Conservation (phyloP, 2,888 invertebrate species). For the Cataglyphis albicans region DNA sequence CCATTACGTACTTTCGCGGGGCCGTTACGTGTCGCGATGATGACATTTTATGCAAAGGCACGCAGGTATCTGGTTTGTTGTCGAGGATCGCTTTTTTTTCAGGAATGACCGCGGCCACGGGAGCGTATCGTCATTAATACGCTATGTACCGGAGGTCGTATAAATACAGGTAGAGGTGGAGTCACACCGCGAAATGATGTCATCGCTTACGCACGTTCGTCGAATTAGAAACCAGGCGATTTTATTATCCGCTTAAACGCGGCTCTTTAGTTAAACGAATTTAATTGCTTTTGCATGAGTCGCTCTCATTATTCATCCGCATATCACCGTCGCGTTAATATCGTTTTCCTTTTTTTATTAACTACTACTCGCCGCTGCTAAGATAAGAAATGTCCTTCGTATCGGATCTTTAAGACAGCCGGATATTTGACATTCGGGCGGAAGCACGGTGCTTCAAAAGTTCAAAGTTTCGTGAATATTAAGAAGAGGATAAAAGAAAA, state of each 20-base stretch:
- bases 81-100: slow-evolving; percentile 21
- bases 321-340: slow-evolving; percentile 37
- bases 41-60: slow-evolving; percentile 18
- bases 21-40: background rate
- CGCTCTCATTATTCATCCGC: slow-evolving; percentile 50
- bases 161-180: slow-evolving; percentile 9
- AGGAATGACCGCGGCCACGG: slow-evolving; percentile 42
- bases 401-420: slow-evolving; percentile 13
- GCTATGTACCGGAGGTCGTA: background rate
- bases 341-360: slow-evolving; percentile 40
- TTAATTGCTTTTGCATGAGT: slow-evolving; percentile 52
- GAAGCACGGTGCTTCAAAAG: background rate
- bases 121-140: slow-evolving; percentile 54
- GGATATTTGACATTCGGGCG: slow-evolving; percentile 17
- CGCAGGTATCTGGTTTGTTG: slow-evolving; percentile 5
- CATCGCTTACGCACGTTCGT: slow-evolving; percentile 57
- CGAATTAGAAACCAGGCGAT: slow-evolving; percentile 53
- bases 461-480: slow-evolving; percentile 23
- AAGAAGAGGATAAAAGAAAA: background rate
- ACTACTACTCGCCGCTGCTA: background rate
- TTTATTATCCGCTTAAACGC: slow-evolving; percentile 49
- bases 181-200: slow-evolving; percentile 50
- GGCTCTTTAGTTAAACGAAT: slow-evolving; percentile 52
- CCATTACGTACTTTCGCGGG: background rate
- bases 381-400: slow-evolving; percentile 30